These are phyloP conservation scores for Pogonocherus hispidulus DNA, from an alignment of 2,888 invertebrate species.

Conservation along the genomic window DNA sequence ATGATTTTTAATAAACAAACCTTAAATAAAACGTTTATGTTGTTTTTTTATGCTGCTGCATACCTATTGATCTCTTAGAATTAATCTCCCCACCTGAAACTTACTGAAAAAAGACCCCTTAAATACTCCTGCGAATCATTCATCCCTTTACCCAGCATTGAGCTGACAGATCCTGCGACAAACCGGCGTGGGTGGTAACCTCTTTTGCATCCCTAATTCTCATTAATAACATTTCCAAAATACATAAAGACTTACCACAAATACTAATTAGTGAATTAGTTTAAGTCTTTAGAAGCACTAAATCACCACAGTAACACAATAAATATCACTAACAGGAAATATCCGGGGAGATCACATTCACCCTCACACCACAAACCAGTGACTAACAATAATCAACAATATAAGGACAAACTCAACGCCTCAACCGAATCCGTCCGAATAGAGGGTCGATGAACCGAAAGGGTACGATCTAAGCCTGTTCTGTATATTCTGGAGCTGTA, in stretches of 20 bases:
- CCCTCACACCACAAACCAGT: constrained; percentile 41
- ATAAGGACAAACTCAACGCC: constrained; percentile 40
- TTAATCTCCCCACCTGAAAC: no score
- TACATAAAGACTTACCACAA: constrained; percentile 35
- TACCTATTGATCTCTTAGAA: no score
- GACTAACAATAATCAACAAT: constrained; percentile 43
- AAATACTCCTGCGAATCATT: constrained; percentile 1
- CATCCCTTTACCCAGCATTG: constrained; percentile 28
- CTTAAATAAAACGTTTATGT: no score
- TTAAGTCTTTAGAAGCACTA: constrained; percentile 36
- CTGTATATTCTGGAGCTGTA: neutral
- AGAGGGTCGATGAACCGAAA: neutral
- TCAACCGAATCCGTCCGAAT: constrained; percentile 5
- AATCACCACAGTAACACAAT: constrained; percentile 37
- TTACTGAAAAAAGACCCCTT: neutral
- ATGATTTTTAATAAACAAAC: constrained; percentile 1
- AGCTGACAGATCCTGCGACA: constrained; percentile 39
- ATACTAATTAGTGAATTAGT: constrained; percentile 27
- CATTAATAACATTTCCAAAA: neutral
- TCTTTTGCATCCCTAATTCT: constrained; percentile 11
- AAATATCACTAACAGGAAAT: constrained; percentile 38
- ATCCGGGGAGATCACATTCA: constrained; percentile 27
- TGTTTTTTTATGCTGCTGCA: no score
- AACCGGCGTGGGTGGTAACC: constrained; percentile 46
- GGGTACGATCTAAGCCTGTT: constrained; percentile 7